Base-by-base conservation (phyloP, 2,888 invertebrate species). In the Synanthedon myopaeformis region DNA sequence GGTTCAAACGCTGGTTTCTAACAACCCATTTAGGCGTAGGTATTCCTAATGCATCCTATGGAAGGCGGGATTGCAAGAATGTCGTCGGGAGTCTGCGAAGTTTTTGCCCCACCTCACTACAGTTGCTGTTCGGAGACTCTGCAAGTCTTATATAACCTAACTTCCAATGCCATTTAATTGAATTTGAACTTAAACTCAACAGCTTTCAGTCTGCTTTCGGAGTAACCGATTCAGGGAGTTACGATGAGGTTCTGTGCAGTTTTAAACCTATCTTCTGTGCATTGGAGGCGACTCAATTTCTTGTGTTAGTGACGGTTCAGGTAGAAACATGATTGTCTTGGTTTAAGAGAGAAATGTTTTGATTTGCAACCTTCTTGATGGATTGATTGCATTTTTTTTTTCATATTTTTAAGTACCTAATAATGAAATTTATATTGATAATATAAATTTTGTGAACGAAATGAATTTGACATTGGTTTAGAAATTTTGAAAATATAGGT, bases 61-160 rank as follows among this genome's bases (percentile, higher is more conserved):
- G 65, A 64, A 61, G 65, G 63, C 61, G 62, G 63, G 69, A 62
- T 58, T 68, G 60, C 65, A 72, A 71, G 85, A 85, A 84, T 85
- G 85, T 69, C 72, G 82, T 68, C 67, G 65, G 35, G 60, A 64
- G 79, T 77, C 82, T 78, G 77, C 75, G 55, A 60, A 64, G 79
- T 86, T 86, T 86, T 86, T 86, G 83, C 79, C 63, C 66, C 67
- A 69, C 69, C 73, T 66, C 61, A 64, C 70, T 73, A 62, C 72
- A 66, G 75, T 76, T 82, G 78, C 76, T 81, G 81, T 79, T 81
- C 76, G 79, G 64, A 54, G 49, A 13, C 2, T 4, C 4, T 8
- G 4, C 10, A 13, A 28, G 13, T 4, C 14, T 42, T 54, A 54
- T 60, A 64, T 41, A 55, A 12, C 54, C 0, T 55, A 69, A 57